phyloP scores from a whole-genome alignment of 2,113 vertebrate species.

The Lampris incognitus region DNA sequence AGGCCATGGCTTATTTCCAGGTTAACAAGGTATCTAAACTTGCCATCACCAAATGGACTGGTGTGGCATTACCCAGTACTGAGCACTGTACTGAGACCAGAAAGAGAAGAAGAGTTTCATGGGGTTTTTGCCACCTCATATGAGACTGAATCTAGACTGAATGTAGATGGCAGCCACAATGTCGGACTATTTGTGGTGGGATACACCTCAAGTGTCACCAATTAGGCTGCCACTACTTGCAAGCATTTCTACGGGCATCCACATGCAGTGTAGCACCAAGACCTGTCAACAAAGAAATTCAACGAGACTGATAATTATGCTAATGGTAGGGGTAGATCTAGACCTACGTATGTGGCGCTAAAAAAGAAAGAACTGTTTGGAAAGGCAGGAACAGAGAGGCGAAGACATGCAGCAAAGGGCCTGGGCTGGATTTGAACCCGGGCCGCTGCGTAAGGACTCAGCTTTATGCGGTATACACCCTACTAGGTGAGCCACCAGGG shows the following conservation, averaged over 20 bases:
- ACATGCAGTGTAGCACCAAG: background rate
- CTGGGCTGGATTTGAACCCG: too few species aligned
- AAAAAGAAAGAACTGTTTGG: too few species aligned
- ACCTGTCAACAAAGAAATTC: too few species aligned
- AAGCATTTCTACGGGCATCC: background rate
- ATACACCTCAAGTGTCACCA: background rate
- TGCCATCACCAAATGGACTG: background rate
- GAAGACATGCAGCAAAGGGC: too few species aligned
- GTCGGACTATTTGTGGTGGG: background rate
- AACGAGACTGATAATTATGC: too few species aligned
- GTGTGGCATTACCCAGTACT: background rate
- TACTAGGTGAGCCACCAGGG: too few species aligned
- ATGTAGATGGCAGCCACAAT: conserved; percentile 2
- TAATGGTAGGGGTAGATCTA: too few species aligned
- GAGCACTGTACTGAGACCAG: background rate
- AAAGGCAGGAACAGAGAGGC: too few species aligned
- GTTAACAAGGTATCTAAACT: background rate
- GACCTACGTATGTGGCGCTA: too few species aligned
- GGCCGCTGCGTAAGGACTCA: too few species aligned
- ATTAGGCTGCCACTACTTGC: background rate
- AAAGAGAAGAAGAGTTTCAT: background rate
- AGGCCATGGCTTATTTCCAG: too few species aligned
- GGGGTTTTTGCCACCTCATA: background rate
- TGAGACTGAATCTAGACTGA: background rate
- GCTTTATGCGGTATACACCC: too few species aligned